Evolutionary conservation across 2,113 vertebrate species (phyloP).

Genomic region (Arvicanthis niloticus): DNA sequence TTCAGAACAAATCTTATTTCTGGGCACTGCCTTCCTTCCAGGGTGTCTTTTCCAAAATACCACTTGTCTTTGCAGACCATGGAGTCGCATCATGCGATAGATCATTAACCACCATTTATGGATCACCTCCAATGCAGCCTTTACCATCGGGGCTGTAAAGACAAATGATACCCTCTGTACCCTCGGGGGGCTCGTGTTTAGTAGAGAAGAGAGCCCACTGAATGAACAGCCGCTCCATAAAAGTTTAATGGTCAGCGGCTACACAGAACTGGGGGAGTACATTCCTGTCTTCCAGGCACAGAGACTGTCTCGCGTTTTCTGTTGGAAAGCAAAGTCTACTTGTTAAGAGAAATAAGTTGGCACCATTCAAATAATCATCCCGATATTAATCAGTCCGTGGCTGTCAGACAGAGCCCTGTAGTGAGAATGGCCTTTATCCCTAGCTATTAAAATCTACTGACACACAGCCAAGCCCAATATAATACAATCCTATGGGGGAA

Average conservation of each 20-base stretch:
- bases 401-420: not conserved
- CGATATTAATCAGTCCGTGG: conserved; percentile 45
- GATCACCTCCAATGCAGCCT: not conserved
- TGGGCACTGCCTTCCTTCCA: conserved; percentile 11
- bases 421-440: conserved; percentile 50
- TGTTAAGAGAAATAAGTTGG: conserved; percentile 55
- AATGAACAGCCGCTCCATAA: conserved; percentile 25
- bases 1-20: conserved; percentile 41
- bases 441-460: conserved; percentile 42
- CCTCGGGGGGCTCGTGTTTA: not conserved
- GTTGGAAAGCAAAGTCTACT: conserved; percentile 45
- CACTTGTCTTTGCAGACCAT: not conserved
- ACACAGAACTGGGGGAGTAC: not conserved
- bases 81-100: not conserved
- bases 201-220: conserved; percentile 2
- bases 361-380: conserved; percentile 43
- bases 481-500: conserved; percentile 17
- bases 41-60: conserved; percentile 8
- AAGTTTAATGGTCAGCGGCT: conserved; percentile 29
- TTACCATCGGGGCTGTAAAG: not conserved
- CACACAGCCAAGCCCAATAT: conserved; percentile 29
- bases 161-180: not conserved
- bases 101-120: not conserved
- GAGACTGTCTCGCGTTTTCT: conserved; percentile 7
- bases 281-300: conserved; percentile 8